Base-by-base conservation (phyloP, 2,113 vertebrate species). In the Podarcis raffonei region DNA sequence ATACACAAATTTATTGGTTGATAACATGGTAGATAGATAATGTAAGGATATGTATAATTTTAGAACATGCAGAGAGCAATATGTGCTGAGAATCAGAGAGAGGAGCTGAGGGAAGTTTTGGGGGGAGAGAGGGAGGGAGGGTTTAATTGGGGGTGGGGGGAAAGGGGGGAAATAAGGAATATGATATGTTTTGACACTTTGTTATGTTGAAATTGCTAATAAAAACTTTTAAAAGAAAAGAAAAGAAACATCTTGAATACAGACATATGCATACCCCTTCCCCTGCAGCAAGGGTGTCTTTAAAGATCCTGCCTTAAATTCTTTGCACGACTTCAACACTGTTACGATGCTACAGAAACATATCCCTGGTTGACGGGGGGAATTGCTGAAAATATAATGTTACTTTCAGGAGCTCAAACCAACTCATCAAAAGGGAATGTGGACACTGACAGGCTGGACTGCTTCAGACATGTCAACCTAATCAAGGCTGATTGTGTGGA, bases 271-370 rank as follows among this genome's bases (percentile, higher is more conserved):
- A 0, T 2, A 42, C 23, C 78, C 8, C 0, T 65, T 88, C 91
- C 42, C n/a, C 68, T 62, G 90, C 69, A 59, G 62, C 89, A 83
- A 62, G 88, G 76, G 53, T 39, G 57, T 30, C 71, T 91, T 42
- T 90, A 88, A 93, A 89, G 75, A 89, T 81, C n/a, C 23, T 78
- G 3, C 15, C 42, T 78, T 94, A 84, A 91, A 91, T 94, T 93
- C 20, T 12, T 88, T 25, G 65, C 62, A 15, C 39, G 89, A 76
- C 90, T 90, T 86, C 72, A 90, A 88, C 88, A 81, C 12, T 32
- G 66, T 7, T 77, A n/a, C 84, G 57, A 86, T 75, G 48, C 35
- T 87, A 81, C 79, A 89, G 48, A 23, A 84, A 89, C 42, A n/a
- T 22, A 30, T 78, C 89, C 85, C 75, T 84, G 18, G 30, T 84